Base-by-base conservation (phyloP, 1,140 invertebrate genomes). In the Zaprionus davidi region DNA sequence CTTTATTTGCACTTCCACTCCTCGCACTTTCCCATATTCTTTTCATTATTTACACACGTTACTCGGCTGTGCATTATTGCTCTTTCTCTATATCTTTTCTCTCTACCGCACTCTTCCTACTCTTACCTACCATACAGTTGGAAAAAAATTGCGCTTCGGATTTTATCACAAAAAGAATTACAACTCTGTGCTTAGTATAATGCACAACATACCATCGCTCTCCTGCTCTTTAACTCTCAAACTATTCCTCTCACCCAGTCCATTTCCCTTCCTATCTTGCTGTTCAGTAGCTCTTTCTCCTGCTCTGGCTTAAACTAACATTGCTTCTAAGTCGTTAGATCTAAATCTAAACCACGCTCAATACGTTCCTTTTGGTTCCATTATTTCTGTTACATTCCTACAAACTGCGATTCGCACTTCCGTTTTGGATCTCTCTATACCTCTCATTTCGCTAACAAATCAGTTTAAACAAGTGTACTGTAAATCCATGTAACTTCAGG, bases 111-210 rank as follows among this genome's bases (percentile, higher is more conserved):
- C 41, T 41, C 26, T 31, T 67, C 53, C 26, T 62, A 57, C 68
- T 51, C 63, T 85, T 82, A 77, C 62, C 79, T 90, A 82, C 73
- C 84, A 90, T 88, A 81, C 84, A 88, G 80, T 88, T 88, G 78
- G 85, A 79, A 85, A 82, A 84, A 82, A 90, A 88, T 88, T 87
- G 83, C 83, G 83, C 83, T 84, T 88, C 81, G 84, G 81, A 90
- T 90, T 90, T 82, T 90, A 90, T 90, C 85, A 90, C 85, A 90
- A 90, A 90, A 79, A 90, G 81, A 90, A 90, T 84, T 87, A 87
- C 84, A 87, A 88, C 84, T 82, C 56, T 69, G 73, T 82, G 81
- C 77, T 51, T 24, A 51, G 46, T 51, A 68, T 66, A 57, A 44
- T 65, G 73, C 74, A 76, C 74, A 69, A 72, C 67, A 75, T 68